Evolutionary conservation across 2,797 vertebrate genomes (phyloP), one percentile per base, ranked within the genome.

Genomic region (Sebastes taczanowskii): DNA sequence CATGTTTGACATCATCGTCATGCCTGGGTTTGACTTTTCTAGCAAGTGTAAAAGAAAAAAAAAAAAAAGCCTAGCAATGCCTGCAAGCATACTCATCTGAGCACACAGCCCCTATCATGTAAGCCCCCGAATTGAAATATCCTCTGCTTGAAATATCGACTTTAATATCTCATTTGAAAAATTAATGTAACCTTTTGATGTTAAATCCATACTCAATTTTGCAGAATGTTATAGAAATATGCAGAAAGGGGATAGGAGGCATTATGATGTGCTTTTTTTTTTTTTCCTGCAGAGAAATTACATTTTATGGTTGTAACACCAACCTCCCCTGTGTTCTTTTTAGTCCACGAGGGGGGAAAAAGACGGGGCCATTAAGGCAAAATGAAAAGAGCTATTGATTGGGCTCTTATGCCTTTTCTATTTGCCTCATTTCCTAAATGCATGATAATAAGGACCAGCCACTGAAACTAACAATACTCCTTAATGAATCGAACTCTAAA

Each of bases 151-250:
- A 99, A 98, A 98, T 99, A 99, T 98, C 97, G 98, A 99, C 98
- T 99, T 97, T 97, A 98, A 98, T 97, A 99, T 98, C 97, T 98
- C 97, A 98, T 99, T 99, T 99, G 97, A 98, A 98, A 98, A 98
- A 98, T 97, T 97, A 97, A 97, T 98, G 98, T 97, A 98, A 97
- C 97, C 97, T 97, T 92, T 98, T 98, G 98, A 99, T 98, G 98
- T 98, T 98, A 99, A 99, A 99, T 99, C 98, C 97, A 99, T 99
- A 99, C 97, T 98, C 97, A 98, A 98, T 99, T 99, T 97, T 98
- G 97, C 97, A 96, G 97, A 98, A 98, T 98, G 97, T 97, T 97
- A 98, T 97, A 97, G 97, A 97, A 98, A 99, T 98, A 98, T 98
- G 97, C 97, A 98, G 92, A 93, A 89, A 88, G 88, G 65, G 86